phyloP scores from a whole-genome alignment of 2,113 vertebrate genomes.

The Ammodytes marinus region DNA sequence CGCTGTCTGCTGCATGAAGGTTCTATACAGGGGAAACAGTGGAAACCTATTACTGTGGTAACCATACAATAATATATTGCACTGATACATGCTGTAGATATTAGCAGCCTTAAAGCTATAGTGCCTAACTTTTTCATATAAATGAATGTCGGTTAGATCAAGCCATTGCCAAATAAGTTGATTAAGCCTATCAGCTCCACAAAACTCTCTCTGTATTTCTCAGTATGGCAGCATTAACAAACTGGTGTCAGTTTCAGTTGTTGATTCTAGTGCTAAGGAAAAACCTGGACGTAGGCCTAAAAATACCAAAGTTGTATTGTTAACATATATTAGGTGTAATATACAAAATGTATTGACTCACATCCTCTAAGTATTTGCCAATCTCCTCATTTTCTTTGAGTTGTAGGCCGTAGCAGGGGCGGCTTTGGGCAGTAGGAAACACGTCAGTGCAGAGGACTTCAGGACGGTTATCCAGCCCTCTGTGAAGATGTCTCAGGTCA shows the following conservation, averaged over 20 bases:
- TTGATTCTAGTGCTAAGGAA: no score
- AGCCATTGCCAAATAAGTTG: no score
- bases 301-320: no score
- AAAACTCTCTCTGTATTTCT: no score
- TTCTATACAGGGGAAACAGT: constrained; percentile 46
- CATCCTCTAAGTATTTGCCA: constrained; percentile 55
- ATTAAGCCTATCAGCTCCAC: no score
- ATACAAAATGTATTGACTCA: constrained; percentile 16
- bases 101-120: background rate
- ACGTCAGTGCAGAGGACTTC: constrained; percentile 54
- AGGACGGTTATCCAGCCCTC: constrained; percentile 37
- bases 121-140: no score
- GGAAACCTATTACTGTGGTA: background rate
- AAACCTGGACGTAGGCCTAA: no score
- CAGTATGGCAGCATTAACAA: no score
- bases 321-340: background rate
- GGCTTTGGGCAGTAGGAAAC: constrained; percentile 22
- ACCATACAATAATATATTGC: background rate
- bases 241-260: no score
- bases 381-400: constrained; percentile 50
- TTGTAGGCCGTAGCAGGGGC: constrained; percentile 24
- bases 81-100: background rate
- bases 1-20: constrained; percentile 48
- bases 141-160: no score
- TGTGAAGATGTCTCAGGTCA: constrained; percentile 63